Evolutionary conservation across 2,797 vertebrate species (phyloP).

Genomic region (Pterois miles): DNA sequence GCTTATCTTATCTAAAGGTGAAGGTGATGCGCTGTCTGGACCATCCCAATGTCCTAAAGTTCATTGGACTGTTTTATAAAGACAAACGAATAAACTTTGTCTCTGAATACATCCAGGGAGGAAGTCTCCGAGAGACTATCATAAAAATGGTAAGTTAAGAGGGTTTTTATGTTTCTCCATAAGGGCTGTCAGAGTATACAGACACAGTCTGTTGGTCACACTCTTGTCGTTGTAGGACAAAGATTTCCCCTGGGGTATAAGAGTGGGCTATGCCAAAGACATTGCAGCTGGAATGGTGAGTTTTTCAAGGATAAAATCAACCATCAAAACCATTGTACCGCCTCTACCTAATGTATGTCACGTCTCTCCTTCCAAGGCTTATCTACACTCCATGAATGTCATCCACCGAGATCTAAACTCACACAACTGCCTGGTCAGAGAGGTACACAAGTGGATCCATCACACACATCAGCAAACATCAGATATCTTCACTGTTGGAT

Average conservation of each 20-base stretch:
- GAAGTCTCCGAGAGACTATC: conserved; percentile 92
- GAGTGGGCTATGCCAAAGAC: conserved; percentile 95
- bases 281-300: conserved; percentile 95
- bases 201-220: background rate
- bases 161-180: background rate
- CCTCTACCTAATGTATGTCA: background rate
- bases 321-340: background rate
- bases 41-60: conserved; percentile 96
- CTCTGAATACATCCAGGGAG: conserved; percentile 96
- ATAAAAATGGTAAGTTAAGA: conserved; percentile 88
- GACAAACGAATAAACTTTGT: conserved; percentile 96
- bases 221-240: conserved; percentile 81
- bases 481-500: background rate
- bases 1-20: too few relatives aligned
- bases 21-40: conserved; percentile 99
- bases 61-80: conserved; percentile 97
- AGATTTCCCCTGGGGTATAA: conserved; percentile 90
- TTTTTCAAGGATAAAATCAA: background rate
- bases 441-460: conserved; percentile 83
- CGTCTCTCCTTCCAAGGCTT: conserved; percentile 84
- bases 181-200: background rate
- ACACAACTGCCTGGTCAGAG: conserved; percentile 95
- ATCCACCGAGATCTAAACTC: conserved; percentile 98
- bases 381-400: conserved; percentile 98
- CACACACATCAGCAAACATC: conserved; percentile 1